phyloP scores from a whole-genome alignment of 2,888 invertebrate species.

The Xestia rhomboidea region DNA sequence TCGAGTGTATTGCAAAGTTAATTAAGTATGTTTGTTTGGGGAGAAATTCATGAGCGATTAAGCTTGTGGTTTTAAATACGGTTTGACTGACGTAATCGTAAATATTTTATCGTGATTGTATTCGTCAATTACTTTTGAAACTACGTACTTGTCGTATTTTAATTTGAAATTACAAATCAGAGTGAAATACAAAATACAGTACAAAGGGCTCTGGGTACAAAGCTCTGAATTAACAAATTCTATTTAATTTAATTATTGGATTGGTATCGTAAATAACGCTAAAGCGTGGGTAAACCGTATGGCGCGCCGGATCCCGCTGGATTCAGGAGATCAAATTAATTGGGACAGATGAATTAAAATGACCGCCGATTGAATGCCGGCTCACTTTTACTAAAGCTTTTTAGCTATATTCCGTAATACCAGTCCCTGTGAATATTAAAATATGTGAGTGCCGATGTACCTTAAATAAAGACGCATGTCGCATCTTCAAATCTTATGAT shows the following conservation, averaged over 20 bases:
- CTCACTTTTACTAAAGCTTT: slow-evolving; percentile 13
- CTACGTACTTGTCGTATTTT: slow-evolving; percentile 11
- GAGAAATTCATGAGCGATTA: slow-evolving; percentile 21
- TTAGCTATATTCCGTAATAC: not conserved
- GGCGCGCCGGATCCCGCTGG: slow-evolving; percentile 17
- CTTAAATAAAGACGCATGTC: not conserved
- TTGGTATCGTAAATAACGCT: slow-evolving; percentile 42
- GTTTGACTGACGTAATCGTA: slow-evolving; percentile 31
- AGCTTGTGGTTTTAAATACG: slow-evolving; percentile 20
- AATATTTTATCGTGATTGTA: slow-evolving; percentile 14
- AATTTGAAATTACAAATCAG: not conserved
- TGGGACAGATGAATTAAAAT: slow-evolving; percentile 48
- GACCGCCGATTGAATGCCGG: slow-evolving; percentile 40
- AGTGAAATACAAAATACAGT: not conserved
- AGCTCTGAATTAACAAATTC: slow-evolving; percentile 29
- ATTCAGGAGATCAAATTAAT: slow-evolving; percentile 47
- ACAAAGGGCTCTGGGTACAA: not conserved
- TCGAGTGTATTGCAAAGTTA: slow-evolving; percentile 21
- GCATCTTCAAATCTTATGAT: not conserved
- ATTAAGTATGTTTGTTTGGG: slow-evolving; percentile 19
- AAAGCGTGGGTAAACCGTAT: slow-evolving; percentile 25
- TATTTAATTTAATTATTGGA: slow-evolving; percentile 41
- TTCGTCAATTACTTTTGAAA: slow-evolving; percentile 15
- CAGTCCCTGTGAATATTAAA: not conserved
- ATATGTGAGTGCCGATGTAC: not conserved